Evolutionary conservation across 2,113 vertebrate genomes (phyloP), one percentile per base, ranked within the genome.

Genomic region (Mellivora capensis): DNA sequence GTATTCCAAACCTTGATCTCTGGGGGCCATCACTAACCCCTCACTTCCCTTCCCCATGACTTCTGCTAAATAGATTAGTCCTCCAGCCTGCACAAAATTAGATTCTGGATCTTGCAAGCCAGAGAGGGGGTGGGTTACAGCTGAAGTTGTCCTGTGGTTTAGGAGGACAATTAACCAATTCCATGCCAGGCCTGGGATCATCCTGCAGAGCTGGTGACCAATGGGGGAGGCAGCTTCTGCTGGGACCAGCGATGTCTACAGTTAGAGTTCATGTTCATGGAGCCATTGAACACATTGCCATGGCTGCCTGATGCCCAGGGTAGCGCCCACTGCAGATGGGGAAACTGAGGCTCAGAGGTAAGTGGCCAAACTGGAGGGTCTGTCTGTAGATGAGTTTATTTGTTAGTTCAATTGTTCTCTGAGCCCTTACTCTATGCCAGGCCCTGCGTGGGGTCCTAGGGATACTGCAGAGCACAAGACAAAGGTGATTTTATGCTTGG

Each of bases 41-140:
- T 52, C 83, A 25, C 87, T 89, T 95, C 61, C 83, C 42, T 74
- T 81, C 89, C 74, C 61, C 42, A 15, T 0, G 77, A 62, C 84
- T 87, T 90, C 95, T 69, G 74, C 88, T 98, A 93, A 93, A 81
- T 84, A 76, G 57, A 97, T 97, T 94, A 87, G 83, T 59, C 74
- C 81, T 81, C 64, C 29, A 57, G 44, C 64, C 92, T 95, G 80
- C 59, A 71, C n/a, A 92, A 86, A 96, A 76, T 95, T 79, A 81
- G 76, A 96, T 84, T 98, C 64, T 61, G 71, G 54, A 74, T 83
- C 90, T 90, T 81, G 90, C 64, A 49, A 89, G 86, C 72, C 49
- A 13, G 12, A 13, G 69, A 44, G 47, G 39, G 79, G 80, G 27
- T 34, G 42, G 39, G 52, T 39, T n/a, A 5, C 25, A 2, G 44